Percentiles rank a stretch among this genome's conserved stretches.
Evolutionary conservation across 1,140 invertebrate species (phyloP).

Genomic region (Holcopasites calliopsidis): DNA sequence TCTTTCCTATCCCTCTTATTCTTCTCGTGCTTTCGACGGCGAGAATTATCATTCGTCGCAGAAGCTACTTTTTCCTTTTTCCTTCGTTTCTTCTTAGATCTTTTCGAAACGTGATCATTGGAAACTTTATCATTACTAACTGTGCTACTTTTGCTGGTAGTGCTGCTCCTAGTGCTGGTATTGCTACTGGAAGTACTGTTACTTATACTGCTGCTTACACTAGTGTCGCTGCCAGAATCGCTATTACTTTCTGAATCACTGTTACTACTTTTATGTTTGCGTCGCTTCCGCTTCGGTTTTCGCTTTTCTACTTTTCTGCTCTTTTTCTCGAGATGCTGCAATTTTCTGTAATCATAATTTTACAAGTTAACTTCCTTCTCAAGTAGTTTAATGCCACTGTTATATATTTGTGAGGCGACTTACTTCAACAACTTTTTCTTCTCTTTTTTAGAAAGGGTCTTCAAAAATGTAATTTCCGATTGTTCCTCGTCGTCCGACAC

Average conservation of each 20-base stretch:
- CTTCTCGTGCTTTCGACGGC: slow-evolving; percentile 45
- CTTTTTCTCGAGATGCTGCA: slow-evolving; percentile 87
- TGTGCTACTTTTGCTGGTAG: slow-evolving; percentile 20
- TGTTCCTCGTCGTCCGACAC: slow-evolving; percentile 83
- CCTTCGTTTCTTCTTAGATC: slow-evolving; percentile 27
- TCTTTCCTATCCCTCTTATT: slow-evolving; percentile 11
- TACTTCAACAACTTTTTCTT: slow-evolving; percentile 94
- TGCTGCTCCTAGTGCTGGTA: slow-evolving; percentile 2
- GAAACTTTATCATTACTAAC: slow-evolving; percentile 25
- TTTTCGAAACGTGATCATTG: slow-evolving; percentile 11
- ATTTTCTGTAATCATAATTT: slow-evolving; percentile 81
- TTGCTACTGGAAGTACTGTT: slow-evolving; percentile 32
- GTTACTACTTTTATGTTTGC: neutral
- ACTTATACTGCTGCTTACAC: slow-evolving; percentile 5
- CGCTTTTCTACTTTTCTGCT: slow-evolving; percentile 81
- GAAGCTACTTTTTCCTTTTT: slow-evolving; percentile 1
- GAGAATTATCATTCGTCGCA: slow-evolving; percentile 11
- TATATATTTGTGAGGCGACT: slow-evolving; percentile 51
- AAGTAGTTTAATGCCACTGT: neutral
- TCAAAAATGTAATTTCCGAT: slow-evolving; percentile 88
- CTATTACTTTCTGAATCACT: slow-evolving; percentile 5
- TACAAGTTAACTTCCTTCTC: neutral
- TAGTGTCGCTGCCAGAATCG: slow-evolving; percentile 17
- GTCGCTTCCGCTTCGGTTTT: slow-evolving; percentile 79
- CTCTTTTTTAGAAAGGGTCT: slow-evolving; percentile 91